phyloP scores from a whole-genome alignment of 2,113 vertebrate species.

The Xenus cinereus region DNA sequence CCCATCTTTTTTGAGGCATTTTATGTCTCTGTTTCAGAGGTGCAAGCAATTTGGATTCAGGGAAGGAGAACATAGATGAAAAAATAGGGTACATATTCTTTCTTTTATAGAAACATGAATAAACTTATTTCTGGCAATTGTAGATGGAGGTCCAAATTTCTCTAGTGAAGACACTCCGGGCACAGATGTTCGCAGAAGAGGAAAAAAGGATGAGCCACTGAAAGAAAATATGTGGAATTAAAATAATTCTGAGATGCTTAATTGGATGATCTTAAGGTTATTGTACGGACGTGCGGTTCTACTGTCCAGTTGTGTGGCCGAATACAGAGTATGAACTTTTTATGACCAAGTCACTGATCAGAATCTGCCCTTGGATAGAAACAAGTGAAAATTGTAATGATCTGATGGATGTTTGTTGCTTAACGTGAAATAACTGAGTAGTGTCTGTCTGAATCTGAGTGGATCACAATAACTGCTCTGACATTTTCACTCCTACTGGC shows the following conservation, averaged over 20 bases:
- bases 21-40: neutral
- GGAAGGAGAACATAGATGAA: neutral
- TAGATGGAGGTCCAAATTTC: constrained; percentile 20
- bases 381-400: neutral
- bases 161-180: neutral
- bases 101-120: neutral
- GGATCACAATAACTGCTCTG: neutral
- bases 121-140: constrained; percentile 28
- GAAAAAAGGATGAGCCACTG: neutral
- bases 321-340: neutral
- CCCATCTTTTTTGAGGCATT: neutral
- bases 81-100: neutral
- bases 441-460: neutral
- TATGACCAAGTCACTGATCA: neutral
- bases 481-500: constrained; percentile 17
- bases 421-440: neutral
- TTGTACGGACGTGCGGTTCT: neutral
- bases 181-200: neutral
- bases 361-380: constrained; percentile 1
- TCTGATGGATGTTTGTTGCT: neutral
- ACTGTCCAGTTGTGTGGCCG: neutral
- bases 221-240: constrained; percentile 20
- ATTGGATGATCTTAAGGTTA: neutral
- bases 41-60: neutral
- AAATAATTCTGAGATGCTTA: constrained; percentile 22